Percentiles rank a stretch among this genome's conserved stretches.
Conservation (phyloP, 1,140 invertebrate species). For the Orchestia grillus region DNA sequence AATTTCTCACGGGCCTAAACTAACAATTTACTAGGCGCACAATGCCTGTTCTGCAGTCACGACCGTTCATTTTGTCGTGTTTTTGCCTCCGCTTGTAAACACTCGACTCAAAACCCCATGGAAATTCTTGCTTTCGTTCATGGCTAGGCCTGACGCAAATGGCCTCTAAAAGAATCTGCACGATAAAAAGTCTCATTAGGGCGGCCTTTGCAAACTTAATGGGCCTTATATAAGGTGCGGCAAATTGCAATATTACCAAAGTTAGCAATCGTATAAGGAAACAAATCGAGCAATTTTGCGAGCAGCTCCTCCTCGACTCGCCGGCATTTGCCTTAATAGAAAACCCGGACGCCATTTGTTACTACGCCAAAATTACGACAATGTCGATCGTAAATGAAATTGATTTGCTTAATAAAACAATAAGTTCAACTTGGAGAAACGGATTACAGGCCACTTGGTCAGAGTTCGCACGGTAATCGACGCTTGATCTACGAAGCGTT, state of each 20-base stretch:
- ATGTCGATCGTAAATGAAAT: slow-evolving; percentile 54
- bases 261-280: slow-evolving; percentile 43
- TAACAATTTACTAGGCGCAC: neutral
- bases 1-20: neutral
- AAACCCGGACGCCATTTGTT: slow-evolving; percentile 10
- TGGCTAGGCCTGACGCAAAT: slow-evolving; percentile 11
- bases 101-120: neutral
- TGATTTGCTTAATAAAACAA: slow-evolving; percentile 55
- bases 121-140: neutral
- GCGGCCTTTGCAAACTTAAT: slow-evolving; percentile 49
- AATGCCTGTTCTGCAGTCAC: neutral
- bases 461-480: neutral
- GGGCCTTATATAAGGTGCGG: slow-evolving; percentile 51
- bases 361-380: neutral
- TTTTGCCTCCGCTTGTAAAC: neutral
- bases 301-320: neutral
- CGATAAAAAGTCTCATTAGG: slow-evolving; percentile 51
- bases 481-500: neutral
- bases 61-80: neutral
- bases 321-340: slow-evolving; percentile 35
- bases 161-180: slow-evolving; percentile 33
- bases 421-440: neutral
- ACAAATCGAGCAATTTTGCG: slow-evolving; percentile 53
- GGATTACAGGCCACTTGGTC: slow-evolving; percentile 21
- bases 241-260: slow-evolving; percentile 55